Evolutionary conservation across 2,888 invertebrate genomes (phyloP), one percentile per base, ranked within the genome.

Genomic region (Hesperia comma): DNA sequence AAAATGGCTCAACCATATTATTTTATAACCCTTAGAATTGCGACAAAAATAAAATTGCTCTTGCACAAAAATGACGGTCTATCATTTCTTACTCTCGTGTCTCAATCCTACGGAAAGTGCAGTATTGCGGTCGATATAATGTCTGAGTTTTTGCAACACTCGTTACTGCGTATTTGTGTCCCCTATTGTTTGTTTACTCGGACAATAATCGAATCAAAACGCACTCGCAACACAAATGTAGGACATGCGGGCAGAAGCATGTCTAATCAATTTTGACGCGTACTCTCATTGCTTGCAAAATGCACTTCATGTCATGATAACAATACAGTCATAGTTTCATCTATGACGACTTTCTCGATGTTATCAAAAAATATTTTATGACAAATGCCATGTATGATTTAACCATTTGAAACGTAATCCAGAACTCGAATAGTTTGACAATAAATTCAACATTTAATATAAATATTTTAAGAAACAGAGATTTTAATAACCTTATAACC

Each of bases 81-180:
- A 63, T 63, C 63, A 63, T 63, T 63, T 63, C 63, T 63, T 26
- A 43, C 21, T 17, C 40, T 62, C 55, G 46, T 63, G 63, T 63
- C 63, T 57, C 63, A 63, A 63, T 63, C 49, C 57, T 63, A 26
- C 63, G 63, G 49, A 63, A 63, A 57, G 57, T 49, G 55, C 55
- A 46, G 56, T 57, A 63, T 63, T 63, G 63, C 63, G 58, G 17
- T 64, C 58, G 64, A 64, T 53, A 64, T 64, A 64, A 64, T 58
- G 58, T 58, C 64, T 51, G 12, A 26, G 40, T 58, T 64, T 57
- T 64, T 64, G 64, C 58, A 64, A 41, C 49, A 46, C 55, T 64
- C 53, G 58, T 64, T 58, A 53, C 53, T 64, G 40, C 46, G 32
- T 15, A 41, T 26, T 63, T 49, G 49, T 58, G 41, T 64, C 64